These are phyloP conservation scores for Calliphora vomitoria DNA, from an alignment of 2,888 invertebrate species.

Conservation along the genomic window DNA sequence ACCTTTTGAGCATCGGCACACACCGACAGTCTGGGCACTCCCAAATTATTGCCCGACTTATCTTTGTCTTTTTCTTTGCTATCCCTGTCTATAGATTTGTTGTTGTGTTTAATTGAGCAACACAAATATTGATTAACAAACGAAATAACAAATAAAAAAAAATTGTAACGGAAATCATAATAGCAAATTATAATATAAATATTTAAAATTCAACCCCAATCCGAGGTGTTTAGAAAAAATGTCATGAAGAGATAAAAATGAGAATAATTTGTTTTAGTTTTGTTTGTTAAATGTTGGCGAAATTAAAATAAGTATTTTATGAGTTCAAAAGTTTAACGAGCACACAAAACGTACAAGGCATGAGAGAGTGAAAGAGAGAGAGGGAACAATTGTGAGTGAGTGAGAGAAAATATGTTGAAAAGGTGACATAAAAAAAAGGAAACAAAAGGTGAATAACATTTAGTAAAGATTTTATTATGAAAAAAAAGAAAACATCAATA, in stretches of 20 bases:
- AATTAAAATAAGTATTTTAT: slow-evolving; percentile 42
- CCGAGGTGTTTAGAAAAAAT: slow-evolving; percentile 44
- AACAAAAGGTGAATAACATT: slow-evolving; percentile 8
- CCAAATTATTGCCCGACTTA: slow-evolving; percentile 89
- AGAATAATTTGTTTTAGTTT: slow-evolving; percentile 39
- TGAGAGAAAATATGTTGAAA: background rate
- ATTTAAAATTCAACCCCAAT: slow-evolving; percentile 34
- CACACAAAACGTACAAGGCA: slow-evolving; percentile 36
- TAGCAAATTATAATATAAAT: slow-evolving; percentile 60
- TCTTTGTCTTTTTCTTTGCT: slow-evolving; percentile 92
- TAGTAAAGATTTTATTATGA: background rate
- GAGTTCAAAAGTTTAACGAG: slow-evolving; percentile 29
- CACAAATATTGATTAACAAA: too few relatives aligned
- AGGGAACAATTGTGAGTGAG: slow-evolving; percentile 4
- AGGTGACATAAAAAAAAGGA: slow-evolving; percentile 41
- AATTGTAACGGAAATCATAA: slow-evolving; percentile 28
- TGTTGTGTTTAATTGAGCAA: slow-evolving; percentile 62
- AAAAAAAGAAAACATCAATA: background rate
- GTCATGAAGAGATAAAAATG: slow-evolving; percentile 48
- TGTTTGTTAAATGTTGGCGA: slow-evolving; percentile 9
- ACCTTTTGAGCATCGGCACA: slow-evolving; percentile 98
- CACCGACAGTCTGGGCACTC: slow-evolving; percentile 94
- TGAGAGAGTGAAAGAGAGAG: background rate
- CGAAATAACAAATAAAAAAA: slow-evolving; percentile 51
- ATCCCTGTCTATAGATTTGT: slow-evolving; percentile 88